Conservation (phyloP, 2,113 vertebrate species). For the pig (Sus scrofa) region T2T-Sscrofa CM000815.6:98406501-98407000, state of each 20-base stretch:
- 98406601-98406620: too few relatives aligned
- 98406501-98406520: too few relatives aligned
- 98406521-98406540: too few relatives aligned
- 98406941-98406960: accelerated
- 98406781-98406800: neutral
- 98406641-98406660: too few relatives aligned
- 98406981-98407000: neutral
- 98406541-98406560: too few relatives aligned
- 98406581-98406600: too few relatives aligned
- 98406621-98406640: too few relatives aligned
- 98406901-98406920: neutral
- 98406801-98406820: neutral
- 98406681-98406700: neutral
- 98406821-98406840: neutral
- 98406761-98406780: neutral
- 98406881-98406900: too few relatives aligned
- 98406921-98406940: neutral
- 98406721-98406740: neutral
- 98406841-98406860: neutral
- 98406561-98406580: too few relatives aligned
- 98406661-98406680: too few relatives aligned
- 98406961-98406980: neutral
- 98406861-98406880: neutral
- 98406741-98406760: neutral
- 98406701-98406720: neutral